Percentiles rank a stretch among this genome's conserved stretches.
phyloP scores from a whole-genome alignment of 2,797 vertebrate genomes.

The Myotis pilosus region DNA sequence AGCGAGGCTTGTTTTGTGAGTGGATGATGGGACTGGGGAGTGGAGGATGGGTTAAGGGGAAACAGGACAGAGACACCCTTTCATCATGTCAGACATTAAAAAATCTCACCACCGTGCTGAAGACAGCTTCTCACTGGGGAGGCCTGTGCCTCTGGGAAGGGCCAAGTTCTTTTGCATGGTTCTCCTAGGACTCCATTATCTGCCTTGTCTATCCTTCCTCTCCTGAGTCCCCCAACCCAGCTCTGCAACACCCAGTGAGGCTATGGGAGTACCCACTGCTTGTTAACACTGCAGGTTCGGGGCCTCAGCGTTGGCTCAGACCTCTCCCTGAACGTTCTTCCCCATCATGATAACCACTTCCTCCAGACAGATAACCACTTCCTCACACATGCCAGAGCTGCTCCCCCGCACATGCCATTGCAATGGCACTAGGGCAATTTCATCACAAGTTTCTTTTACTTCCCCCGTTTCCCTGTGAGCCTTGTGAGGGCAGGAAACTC shows the following conservation, averaged over 20 bases:
- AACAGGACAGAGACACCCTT: constrained; percentile 1
- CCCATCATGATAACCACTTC: neutral
- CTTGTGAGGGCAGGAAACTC: neutral
- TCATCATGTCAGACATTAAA: constrained; percentile 29
- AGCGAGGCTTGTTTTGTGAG: neutral
- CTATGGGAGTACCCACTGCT: neutral
- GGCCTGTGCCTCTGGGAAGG: neutral
- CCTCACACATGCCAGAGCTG: neutral
- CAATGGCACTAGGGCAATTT: neutral
- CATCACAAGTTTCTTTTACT: neutral
- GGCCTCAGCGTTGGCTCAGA: neutral
- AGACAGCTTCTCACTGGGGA: constrained; percentile 25
- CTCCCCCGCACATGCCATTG: neutral
- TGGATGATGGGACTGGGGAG: neutral
- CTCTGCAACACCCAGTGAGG: no score
- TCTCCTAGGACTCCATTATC: neutral
- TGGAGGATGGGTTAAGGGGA: constrained; percentile 21
- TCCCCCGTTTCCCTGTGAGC: neutral
- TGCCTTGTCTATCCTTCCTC: neutral
- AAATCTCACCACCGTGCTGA: neutral
- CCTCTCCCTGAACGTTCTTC: neutral
- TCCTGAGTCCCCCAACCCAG: neutral
- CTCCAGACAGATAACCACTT: neutral
- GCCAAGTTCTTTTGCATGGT: neutral
- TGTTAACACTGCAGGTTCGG: neutral